Evolutionary conservation across 2,797 vertebrate species (phyloP).

Genomic region (Microhierax caerulescens): DNA sequence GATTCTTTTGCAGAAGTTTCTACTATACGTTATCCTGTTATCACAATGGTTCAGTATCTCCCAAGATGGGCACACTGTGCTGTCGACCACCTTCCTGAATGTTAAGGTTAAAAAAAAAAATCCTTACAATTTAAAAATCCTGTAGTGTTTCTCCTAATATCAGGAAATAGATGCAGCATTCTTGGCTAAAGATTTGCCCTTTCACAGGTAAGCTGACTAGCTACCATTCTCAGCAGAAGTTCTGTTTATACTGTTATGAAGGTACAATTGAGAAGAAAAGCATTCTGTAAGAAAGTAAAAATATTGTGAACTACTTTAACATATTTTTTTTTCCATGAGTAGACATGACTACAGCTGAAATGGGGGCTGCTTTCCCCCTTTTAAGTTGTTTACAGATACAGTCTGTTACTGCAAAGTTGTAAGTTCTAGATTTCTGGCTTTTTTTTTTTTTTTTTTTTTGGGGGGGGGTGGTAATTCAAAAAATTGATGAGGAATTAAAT

Average conservation of each 20-base stretch:
- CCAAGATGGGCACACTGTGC: not conserved
- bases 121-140: not conserved
- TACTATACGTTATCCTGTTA: accelerated
- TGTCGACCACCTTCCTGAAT: not conserved
- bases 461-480: not conserved
- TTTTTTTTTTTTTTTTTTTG: too few relatives aligned
- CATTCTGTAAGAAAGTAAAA: not conserved
- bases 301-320: not conserved
- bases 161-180: not conserved
- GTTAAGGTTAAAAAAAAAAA: not conserved
- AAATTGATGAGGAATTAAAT: not conserved
- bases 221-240: not conserved
- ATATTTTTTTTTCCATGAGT: not conserved
- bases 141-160: not conserved
- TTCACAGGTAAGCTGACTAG: not conserved
- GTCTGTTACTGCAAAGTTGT: not conserved
- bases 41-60: not conserved
- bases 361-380: not conserved
- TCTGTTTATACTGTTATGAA: not conserved
- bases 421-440: not conserved
- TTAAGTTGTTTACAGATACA: not conserved
- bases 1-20: not conserved
- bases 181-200: not conserved
- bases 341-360: not conserved
- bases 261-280: not conserved